Percentiles rank a stretch among this genome's conserved stretches.
phyloP scores from a whole-genome alignment of 2,888 invertebrate genomes.

The Hirtodrosophila confusa region DNA sequence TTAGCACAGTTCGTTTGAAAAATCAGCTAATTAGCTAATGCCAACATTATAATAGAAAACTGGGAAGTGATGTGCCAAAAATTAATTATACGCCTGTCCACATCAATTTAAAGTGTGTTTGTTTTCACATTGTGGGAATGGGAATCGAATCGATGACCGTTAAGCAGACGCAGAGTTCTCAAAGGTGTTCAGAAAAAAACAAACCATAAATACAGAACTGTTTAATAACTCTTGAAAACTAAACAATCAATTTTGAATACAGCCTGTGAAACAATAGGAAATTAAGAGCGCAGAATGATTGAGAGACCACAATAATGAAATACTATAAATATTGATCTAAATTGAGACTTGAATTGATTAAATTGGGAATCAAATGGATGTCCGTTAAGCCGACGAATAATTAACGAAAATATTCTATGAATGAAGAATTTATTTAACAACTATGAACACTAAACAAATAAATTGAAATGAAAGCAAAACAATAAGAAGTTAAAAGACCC shows the following conservation, averaged over 20 bases:
- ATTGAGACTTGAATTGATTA: background rate
- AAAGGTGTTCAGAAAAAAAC: background rate
- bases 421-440: too few relatives aligned
- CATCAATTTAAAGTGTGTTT: conserved; percentile 42
- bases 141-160: conserved; percentile 24
- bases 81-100: conserved; percentile 47
- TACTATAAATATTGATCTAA: conserved; percentile 8
- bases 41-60: conserved; percentile 42
- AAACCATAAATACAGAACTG: background rate
- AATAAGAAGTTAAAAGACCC: too few relatives aligned
- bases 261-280: conserved; percentile 19
- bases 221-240: conserved; percentile 18
- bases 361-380: too few relatives aligned
- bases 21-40: conserved; percentile 57
- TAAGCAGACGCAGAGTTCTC: conserved; percentile 11
- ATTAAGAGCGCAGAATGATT: conserved; percentile 10
- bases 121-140: conserved; percentile 36
- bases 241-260: conserved; percentile 32
- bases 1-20: conserved; percentile 57
- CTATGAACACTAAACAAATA: too few relatives aligned
- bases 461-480: too few relatives aligned
- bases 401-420: too few relatives aligned
- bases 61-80: conserved; percentile 44
- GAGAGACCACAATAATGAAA: background rate
- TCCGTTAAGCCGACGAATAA: too few relatives aligned